Evolutionary conservation across 2,113 vertebrate species (phyloP), one percentile per base, ranked within the genome.

Genomic region (Xenopus laevis): DNA sequence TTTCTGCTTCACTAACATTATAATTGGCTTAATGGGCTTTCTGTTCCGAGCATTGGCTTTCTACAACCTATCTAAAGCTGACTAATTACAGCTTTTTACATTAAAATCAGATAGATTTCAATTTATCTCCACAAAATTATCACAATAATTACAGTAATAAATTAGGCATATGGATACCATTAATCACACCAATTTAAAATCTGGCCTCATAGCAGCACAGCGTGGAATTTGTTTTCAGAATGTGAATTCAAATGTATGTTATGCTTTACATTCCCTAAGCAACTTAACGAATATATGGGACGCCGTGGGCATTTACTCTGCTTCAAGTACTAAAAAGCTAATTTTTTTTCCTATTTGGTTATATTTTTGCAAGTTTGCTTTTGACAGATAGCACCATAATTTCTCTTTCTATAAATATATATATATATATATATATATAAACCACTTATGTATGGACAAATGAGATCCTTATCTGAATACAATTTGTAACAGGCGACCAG

Each of bases 81-180:
- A 86, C 85, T 85, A 84, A 87, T 89, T 87, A 87, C 80, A 72
- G 83, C 82, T 86, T 88, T 87, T 86, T 88, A 84, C 88, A 85
- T 87, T 86, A 88, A 83, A 86, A 74, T 83, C 81, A 83, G 84
- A 86, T 83, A 86, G 81, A 84, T 86, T 86, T 83, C 81, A 81
- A 87, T 88, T 85, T 83, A 85, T 88, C 84, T 82, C 82, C 79
- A 85, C 77, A 79, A 81, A 87, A 83, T 84, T 78, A 85, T 86
- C 76, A 57, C 79, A 71, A 81, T 82, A 80, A 88, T 89, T 83
- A 81, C 77, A 79, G 77, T 81, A 82, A 84, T 85, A 86, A 85
- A 86, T 84, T 79, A 87, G 76, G 71, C 78, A 47, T 79, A 16
- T 20, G n/a, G 63, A 71, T 72, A 58, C 52, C 77, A 71, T 82